phyloP scores from a whole-genome alignment of 2,888 invertebrate genomes.

The Cybosia mesomella region DNA sequence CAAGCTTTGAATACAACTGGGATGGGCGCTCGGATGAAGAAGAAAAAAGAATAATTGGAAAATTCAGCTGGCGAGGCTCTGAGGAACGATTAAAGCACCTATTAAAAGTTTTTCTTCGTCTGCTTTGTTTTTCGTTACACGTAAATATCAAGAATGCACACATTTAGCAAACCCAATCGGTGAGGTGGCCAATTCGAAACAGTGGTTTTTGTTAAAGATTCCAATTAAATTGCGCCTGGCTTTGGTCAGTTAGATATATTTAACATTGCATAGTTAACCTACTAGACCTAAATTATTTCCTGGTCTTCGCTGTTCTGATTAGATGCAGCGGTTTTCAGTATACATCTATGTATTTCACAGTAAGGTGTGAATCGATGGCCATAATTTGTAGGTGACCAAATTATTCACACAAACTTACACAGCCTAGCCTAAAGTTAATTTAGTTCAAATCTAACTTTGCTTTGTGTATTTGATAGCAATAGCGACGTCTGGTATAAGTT shows the following conservation, averaged over 20 bases:
- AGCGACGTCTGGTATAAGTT: too few relatives aligned
- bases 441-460: too few relatives aligned
- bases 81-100: not conserved
- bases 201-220: constrained; percentile 19
- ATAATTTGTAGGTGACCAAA: too few relatives aligned
- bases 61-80: too few relatives aligned
- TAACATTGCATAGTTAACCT: not conserved
- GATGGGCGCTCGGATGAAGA: too few relatives aligned
- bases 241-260: not conserved
- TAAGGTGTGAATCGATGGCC: not conserved
- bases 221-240: constrained; percentile 7
- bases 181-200: constrained; percentile 9
- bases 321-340: not conserved
- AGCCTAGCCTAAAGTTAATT: too few relatives aligned
- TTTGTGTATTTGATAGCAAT: too few relatives aligned
- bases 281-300: constrained; percentile 3
- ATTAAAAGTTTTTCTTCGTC: not conserved
- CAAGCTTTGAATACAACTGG: too few relatives aligned
- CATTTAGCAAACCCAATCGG: constrained; percentile 9
- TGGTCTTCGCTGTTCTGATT: not conserved
- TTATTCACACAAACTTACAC: too few relatives aligned
- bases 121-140: not conserved
- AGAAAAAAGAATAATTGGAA: too few relatives aligned
- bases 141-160: constrained; percentile 9
- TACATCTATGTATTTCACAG: not conserved